Evolutionary conservation across 2,888 invertebrate species (phyloP), one percentile per base, ranked within the genome.

Genomic region (Tiphia femorata): DNA sequence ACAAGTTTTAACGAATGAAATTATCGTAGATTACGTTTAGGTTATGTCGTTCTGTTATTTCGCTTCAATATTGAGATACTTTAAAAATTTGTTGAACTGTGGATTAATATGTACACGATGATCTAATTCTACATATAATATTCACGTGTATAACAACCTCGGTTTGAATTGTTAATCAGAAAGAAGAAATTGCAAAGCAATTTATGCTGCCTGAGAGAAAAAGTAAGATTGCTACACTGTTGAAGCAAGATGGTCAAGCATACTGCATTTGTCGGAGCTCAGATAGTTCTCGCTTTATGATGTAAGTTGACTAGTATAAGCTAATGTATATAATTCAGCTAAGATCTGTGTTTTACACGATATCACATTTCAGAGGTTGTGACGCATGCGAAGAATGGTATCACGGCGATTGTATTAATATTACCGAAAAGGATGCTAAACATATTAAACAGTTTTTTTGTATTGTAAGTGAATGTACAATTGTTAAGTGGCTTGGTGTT

Each of bases 331-430:
- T 14, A 12, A 25, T 6, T 33, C 33, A 12, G 1, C 14, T 33
- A 7, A 33, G 1, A 37, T 5, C 20, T n/a, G 8, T 6, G 16
- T 17, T 19, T 37, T 20, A 7, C n/a, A n/a, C n/a, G n/a, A 48
- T 44, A 50, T 12, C 4, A 37, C 19, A 62, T 85, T 80, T 3
- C 76, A 95, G 95, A 82, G 96, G 95, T 29, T 98, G 98, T 84
- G 98, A 98, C 83, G 90, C 94, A 10, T 98, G 98, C 81, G 96
- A 98, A 82, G 97, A 98, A 84, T 98, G 98, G 98, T 98, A 96
- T 79, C 98, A 98, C 78, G 98, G 98, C 1, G 96, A 97, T 79
- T 98, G 98, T 82, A 97, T 98, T 65, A 94, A 94, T 71, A 95
- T 98, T 66, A 96, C 96, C 0, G 95, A 96, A 81, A 90, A 93